phyloP scores from a whole-genome alignment of 2,888 invertebrate genomes.

The Hylaea fasciaria region DNA sequence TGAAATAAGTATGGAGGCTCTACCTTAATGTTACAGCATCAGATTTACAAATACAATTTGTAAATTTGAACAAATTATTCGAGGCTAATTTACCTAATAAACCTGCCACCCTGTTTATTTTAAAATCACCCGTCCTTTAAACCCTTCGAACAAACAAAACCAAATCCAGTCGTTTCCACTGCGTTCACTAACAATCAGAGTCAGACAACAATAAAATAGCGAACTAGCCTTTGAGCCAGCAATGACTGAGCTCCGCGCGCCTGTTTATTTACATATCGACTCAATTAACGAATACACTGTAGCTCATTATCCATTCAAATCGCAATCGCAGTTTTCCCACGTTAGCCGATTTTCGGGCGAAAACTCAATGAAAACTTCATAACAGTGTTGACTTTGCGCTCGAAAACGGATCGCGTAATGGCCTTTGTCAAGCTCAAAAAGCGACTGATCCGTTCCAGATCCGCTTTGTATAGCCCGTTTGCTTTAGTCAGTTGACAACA shows the following conservation, averaged over 20 bases:
- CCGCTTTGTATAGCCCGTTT: conserved; percentile 76
- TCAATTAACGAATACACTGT: conserved; percentile 76
- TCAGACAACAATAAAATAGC: conserved; percentile 63
- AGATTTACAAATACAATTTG: too few relatives aligned
- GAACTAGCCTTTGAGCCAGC: conserved; percentile 67
- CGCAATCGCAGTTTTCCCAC: conserved; percentile 73
- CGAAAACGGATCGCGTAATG: conserved; percentile 79
- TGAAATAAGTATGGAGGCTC: too few relatives aligned
- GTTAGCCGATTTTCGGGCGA: conserved; percentile 75
- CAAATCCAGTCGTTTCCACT: conserved; percentile 31
- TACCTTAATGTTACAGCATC: too few relatives aligned
- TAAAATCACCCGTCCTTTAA: background rate
- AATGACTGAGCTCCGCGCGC: conserved; percentile 66
- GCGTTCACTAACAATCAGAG: conserved; percentile 65
- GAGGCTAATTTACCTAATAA: too few relatives aligned
- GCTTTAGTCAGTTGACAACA: conserved; percentile 79
- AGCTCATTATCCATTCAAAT: conserved; percentile 81
- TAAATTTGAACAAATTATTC: too few relatives aligned
- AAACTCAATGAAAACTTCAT: conserved; percentile 80
- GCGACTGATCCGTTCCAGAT: conserved; percentile 78
- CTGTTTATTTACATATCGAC: conserved; percentile 80
- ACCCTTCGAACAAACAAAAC: conserved; percentile 26
- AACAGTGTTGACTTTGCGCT: conserved; percentile 79
- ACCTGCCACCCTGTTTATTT: background rate
- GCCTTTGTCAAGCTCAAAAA: conserved; percentile 81